Evolutionary conservation across 2,888 invertebrate species (phyloP).

Genomic region (Tipula vernalis): DNA sequence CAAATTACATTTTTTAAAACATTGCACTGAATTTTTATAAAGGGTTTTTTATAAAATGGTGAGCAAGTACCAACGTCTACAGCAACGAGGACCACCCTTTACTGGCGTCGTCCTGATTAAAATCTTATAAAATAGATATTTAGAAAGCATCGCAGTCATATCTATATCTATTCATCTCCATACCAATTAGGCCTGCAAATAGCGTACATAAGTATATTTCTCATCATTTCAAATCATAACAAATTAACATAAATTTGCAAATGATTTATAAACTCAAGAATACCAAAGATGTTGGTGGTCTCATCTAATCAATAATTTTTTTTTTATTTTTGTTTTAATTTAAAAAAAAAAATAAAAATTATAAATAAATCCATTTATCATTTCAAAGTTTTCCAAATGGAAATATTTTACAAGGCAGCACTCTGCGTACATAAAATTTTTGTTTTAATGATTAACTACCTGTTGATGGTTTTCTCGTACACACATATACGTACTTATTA

Average conservation of each 20-base stretch:
- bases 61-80: too few species aligned
- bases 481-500: not conserved
- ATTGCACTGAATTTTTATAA: too few species aligned
- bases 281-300: not conserved
- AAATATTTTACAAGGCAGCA: not conserved
- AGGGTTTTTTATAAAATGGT: too few species aligned
- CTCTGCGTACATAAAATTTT: not conserved
- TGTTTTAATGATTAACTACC: not conserved
- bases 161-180: not conserved
- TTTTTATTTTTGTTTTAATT: not conserved
- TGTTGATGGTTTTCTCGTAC: not conserved
- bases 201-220: not conserved
- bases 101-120: not conserved
- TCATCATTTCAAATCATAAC: not conserved
- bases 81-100: not conserved
- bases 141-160: not conserved
- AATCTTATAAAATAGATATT: not conserved
- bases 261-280: not conserved
- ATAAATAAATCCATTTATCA: not conserved
- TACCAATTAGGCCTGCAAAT: not conserved
- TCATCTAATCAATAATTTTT: not conserved
- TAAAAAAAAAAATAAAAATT: not conserved
- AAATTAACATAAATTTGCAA: constrained; percentile 4
- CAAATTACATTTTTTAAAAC: too few species aligned
- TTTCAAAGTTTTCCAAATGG: not conserved